A percentile compares a stretch with the other conserved stretches of the same genome.
phyloP scores from a whole-genome alignment of 2,797 vertebrate genomes.

The Huso huso region DNA sequence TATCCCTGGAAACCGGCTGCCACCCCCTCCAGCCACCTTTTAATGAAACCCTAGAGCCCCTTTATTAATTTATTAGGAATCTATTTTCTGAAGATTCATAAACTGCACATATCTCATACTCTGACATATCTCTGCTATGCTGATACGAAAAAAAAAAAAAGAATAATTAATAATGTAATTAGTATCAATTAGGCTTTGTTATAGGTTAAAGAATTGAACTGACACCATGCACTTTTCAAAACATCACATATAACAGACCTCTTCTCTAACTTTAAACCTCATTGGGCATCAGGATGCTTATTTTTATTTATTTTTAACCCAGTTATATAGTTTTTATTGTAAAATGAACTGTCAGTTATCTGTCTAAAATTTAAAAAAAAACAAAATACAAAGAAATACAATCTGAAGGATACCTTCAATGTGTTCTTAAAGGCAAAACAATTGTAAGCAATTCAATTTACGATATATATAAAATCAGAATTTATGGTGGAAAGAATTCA shows the following conservation, averaged over 20 bases:
- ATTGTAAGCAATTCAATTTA: too few relatives aligned
- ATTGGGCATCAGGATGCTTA: not conserved
- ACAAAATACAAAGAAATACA: too few relatives aligned
- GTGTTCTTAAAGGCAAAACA: too few relatives aligned
- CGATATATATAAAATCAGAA: too few relatives aligned
- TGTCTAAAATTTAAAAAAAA: too few relatives aligned
- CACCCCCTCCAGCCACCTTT: constrained; percentile 85
- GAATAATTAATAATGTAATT: constrained; percentile 84
- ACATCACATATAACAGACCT: constrained; percentile 37
- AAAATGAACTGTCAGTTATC: too few relatives aligned
- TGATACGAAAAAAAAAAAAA: constrained; percentile 57
- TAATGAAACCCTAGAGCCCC: constrained; percentile 87
- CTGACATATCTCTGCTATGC: constrained; percentile 67
- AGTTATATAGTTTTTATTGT: not conserved
- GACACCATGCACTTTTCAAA: constrained; percentile 57
- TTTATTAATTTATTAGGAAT: constrained; percentile 85
- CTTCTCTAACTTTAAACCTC: constrained; percentile 1
- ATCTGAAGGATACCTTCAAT: too few relatives aligned
- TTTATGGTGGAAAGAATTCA: too few relatives aligned
- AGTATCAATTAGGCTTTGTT: constrained; percentile 71
- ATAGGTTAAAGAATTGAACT: constrained; percentile 65
- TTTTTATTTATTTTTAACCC: not conserved
- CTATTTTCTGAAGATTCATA: constrained; percentile 82
- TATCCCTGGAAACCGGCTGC: constrained; percentile 77
- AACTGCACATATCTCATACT: constrained; percentile 67